phyloP scores from a whole-genome alignment of 1,140 invertebrate genomes.

The Zaprionus ghesquierei region DNA sequence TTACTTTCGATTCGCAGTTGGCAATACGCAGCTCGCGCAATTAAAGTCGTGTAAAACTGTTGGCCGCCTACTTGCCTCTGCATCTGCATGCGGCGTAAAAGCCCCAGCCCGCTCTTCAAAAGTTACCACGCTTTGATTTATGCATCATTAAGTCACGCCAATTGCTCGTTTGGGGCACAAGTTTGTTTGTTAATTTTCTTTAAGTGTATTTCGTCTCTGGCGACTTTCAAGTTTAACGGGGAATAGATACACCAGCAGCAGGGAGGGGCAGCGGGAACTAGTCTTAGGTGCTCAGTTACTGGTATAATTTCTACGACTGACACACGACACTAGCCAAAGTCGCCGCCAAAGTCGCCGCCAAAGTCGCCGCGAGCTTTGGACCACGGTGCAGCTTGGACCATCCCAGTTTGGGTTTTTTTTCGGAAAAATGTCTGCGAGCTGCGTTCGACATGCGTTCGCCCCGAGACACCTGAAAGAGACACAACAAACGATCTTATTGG shows the following conservation, averaged over 20 bases:
- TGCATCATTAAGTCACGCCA: conserved; percentile 77
- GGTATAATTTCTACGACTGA: conserved; percentile 33
- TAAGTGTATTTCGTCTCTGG: conserved; percentile 12
- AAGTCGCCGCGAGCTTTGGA: conserved; percentile 62
- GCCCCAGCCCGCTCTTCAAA: conserved; percentile 25
- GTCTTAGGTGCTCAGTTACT: conserved; percentile 3
- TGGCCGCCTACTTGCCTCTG: conserved; percentile 10
- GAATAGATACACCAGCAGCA: background rate
- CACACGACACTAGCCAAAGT: conserved; percentile 44
- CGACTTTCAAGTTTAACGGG: background rate
- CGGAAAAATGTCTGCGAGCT: conserved; percentile 35
- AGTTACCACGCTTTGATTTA: conserved; percentile 54
- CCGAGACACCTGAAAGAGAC: background rate
- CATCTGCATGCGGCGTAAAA: conserved; percentile 5
- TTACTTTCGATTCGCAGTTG: conserved; percentile 34
- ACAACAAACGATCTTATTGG: conserved; percentile 10
- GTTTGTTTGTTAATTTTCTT: conserved; percentile 34
- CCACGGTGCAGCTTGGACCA: conserved; percentile 17
- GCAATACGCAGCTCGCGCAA: conserved; percentile 24
- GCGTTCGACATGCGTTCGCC: conserved; percentile 22
- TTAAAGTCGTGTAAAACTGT: conserved; percentile 35
- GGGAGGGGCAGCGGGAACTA: background rate
- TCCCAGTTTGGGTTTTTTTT: conserved; percentile 50
- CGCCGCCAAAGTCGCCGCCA: conserved; percentile 42
- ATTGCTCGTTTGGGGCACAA: conserved; percentile 64